A percentile compares a stretch with the other conserved stretches of the same genome.
phyloP scores from a whole-genome alignment of 1,140 invertebrate species.

The Protaetia brevitarsis region DNA sequence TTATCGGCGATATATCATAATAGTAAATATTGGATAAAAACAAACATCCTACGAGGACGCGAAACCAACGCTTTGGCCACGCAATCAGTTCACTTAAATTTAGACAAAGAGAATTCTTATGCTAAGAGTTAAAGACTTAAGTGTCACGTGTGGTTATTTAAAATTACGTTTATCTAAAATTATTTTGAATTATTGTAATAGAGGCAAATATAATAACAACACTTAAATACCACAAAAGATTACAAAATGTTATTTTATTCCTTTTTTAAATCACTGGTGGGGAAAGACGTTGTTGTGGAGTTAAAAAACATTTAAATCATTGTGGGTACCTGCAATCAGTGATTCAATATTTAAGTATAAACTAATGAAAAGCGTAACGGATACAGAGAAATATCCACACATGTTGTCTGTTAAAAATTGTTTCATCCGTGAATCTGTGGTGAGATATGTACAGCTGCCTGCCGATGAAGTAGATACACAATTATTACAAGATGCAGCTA shows the following conservation, averaged over 20 bases:
- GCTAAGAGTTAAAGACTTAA: no score
- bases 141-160: no score
- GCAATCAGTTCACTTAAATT: no score
- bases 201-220: no score
- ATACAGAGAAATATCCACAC: slow-evolving; percentile 97
- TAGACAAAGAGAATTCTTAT: no score
- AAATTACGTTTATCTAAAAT: no score
- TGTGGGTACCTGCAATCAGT: slow-evolving; percentile 98
- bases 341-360: slow-evolving; percentile 99
- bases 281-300: slow-evolving; percentile 98
- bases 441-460: slow-evolving; percentile 96
- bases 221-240: no score
- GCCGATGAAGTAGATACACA: slow-evolving; percentile 98
- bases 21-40: no score
- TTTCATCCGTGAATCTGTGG: slow-evolving; percentile 98
- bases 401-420: slow-evolving; percentile 99
- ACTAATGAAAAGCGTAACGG: slow-evolving; percentile 95
- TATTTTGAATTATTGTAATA: no score
- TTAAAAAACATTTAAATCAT: slow-evolving; percentile 96
- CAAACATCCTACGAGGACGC: no score
- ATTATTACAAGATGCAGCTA: slow-evolving; percentile 92
- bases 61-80: no score
- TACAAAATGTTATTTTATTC: slow-evolving; percentile 83
- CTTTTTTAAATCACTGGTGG: slow-evolving; percentile 98
- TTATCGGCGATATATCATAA: no score